Conservation (phyloP, 2,797 vertebrate genomes). For the Lacerta agilis region DNA sequence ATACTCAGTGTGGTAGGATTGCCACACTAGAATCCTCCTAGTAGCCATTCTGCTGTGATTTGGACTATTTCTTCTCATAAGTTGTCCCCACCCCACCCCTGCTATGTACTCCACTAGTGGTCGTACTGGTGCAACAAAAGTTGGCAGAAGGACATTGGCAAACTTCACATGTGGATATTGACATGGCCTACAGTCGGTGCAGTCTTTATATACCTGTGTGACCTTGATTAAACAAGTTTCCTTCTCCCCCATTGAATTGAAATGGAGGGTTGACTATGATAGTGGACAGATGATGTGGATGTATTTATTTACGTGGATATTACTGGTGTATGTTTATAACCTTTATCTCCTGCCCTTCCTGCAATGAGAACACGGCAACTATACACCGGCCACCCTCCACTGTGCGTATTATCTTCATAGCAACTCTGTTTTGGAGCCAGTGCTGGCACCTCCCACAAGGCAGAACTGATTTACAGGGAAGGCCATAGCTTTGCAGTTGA, state of each 20-base stretch:
- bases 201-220: background rate
- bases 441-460: no score
- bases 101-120: no score
- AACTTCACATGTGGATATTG: background rate
- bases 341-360: background rate
- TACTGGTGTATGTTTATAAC: background rate
- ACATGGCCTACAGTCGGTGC: background rate
- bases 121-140: background rate
- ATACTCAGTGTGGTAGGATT: background rate
- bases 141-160: background rate
- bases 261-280: background rate
- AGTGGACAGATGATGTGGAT: background rate
- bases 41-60: background rate
- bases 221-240: background rate
- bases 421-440: background rate
- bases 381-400: background rate
- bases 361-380: background rate
- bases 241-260: background rate
- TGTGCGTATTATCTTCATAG: background rate
- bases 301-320: background rate
- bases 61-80: background rate
- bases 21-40: background rate
- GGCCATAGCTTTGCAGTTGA: no score
- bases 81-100: no score
- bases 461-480: no score